These are phyloP conservation scores for Ametastegia equiseti DNA, from an alignment of 2,888 invertebrate species.

Conservation along the genomic window DNA sequence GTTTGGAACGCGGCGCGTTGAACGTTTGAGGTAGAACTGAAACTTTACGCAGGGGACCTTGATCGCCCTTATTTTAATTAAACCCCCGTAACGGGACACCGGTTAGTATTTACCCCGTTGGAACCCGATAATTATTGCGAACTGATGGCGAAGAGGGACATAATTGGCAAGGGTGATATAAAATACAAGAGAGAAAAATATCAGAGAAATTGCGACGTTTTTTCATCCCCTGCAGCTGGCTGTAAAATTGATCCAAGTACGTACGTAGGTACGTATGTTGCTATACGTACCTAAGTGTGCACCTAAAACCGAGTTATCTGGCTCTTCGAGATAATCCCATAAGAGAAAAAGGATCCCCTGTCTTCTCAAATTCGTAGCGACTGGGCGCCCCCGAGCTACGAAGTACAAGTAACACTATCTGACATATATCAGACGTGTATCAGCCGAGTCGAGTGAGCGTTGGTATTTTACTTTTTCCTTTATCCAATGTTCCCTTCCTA, in stretches of 20 bases:
- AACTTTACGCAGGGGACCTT: conserved; percentile 37
- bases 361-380: conserved; percentile 45
- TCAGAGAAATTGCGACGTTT: background rate
- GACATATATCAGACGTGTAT: conserved; percentile 51
- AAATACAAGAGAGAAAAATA: background rate
- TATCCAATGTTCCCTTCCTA: background rate
- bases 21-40: conserved; percentile 35
- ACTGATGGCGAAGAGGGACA: conserved; percentile 15
- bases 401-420: conserved; percentile 46
- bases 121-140: conserved; percentile 33
- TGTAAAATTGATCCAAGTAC: background rate
- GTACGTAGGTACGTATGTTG: too few species aligned
- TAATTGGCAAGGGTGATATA: background rate
- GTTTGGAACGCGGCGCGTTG: background rate
- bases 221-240: background rate
- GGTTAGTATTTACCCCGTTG: conserved; percentile 8
- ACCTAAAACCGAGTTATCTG: background rate
- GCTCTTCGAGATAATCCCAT: conserved; percentile 4
- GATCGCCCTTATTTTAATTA: conserved; percentile 42
- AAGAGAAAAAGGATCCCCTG: conserved; percentile 42
- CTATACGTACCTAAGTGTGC: too few species aligned
- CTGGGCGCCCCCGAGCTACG: conserved; percentile 20
- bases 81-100: conserved; percentile 41
- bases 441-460: conserved; percentile 38
- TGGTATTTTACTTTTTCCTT: conserved; percentile 46